phyloP scores from a whole-genome alignment of 2,113 vertebrate species.

The Hydropotes inermis region DNA sequence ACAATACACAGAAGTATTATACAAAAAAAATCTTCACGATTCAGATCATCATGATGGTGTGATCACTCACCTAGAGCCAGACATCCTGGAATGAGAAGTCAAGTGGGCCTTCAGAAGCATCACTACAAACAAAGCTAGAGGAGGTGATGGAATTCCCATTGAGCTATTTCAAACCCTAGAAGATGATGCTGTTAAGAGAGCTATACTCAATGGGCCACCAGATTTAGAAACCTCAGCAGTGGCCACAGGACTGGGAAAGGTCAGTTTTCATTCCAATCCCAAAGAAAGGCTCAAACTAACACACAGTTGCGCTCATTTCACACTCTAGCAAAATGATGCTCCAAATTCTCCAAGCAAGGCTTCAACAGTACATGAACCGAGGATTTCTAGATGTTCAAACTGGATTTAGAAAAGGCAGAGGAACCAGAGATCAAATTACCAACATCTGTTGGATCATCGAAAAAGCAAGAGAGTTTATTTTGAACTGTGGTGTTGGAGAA shows the following conservation, averaged over 20 bases:
- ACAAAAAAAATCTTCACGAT: not conserved
- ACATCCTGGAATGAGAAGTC: not conserved
- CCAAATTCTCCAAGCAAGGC: not conserved
- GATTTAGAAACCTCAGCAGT: not conserved
- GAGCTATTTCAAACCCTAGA: not conserved
- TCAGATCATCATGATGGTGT: fast-evolving
- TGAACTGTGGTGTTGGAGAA: not conserved
- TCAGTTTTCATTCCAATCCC: not conserved
- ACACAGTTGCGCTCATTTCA: not conserved
- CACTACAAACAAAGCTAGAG: not conserved
- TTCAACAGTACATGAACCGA: not conserved
- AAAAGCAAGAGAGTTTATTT: not conserved
- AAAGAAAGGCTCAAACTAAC: not conserved
- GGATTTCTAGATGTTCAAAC: not conserved
- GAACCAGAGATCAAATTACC: not conserved
- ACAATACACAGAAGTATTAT: not conserved
- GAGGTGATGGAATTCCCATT: not conserved
- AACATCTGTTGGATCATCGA: not conserved
- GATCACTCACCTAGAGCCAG: not conserved
- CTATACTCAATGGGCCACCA: not conserved
- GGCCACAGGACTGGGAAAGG: not conserved
- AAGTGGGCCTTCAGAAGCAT: not conserved
- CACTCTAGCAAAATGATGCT: not conserved
- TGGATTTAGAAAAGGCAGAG: not conserved
- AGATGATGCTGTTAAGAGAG: not conserved